Evolutionary conservation across 1,140 invertebrate species (phyloP).

Genomic region (Tetramorium alpestre): DNA sequence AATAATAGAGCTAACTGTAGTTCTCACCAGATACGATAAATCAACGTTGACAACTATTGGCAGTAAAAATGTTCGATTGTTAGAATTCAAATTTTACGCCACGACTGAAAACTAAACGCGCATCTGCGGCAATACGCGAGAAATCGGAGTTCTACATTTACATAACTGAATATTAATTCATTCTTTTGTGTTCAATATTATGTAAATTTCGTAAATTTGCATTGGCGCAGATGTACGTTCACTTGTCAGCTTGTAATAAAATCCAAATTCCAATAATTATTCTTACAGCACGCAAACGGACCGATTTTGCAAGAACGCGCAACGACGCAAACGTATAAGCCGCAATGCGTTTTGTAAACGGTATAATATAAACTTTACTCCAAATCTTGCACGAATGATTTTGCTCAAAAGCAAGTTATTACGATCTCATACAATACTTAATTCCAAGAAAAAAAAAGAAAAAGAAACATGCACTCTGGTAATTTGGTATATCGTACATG

Average conservation of each 20-base stretch:
- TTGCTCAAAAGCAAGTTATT: conserved; percentile 24
- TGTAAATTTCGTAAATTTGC: conserved; percentile 25
- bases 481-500: conserved; percentile 8
- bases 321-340: background rate
- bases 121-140: background rate
- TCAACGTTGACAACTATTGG: background rate
- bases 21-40: conserved; percentile 44
- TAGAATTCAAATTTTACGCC: background rate
- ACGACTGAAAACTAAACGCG: background rate
- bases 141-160: background rate
- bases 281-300: background rate
- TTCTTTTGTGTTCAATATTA: conserved; percentile 1
- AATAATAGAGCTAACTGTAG: conserved; percentile 38
- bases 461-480: conserved; percentile 43
- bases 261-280: conserved; percentile 8
- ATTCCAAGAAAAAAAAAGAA: background rate
- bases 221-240: background rate
- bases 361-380: background rate
- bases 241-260: conserved; percentile 15
- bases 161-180: conserved; percentile 32
- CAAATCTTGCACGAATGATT: conserved; percentile 17
- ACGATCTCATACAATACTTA: background rate
- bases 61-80: background rate
- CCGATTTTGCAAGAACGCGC: background rate
- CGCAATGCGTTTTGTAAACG: conserved; percentile 1